phyloP scores from a whole-genome alignment of 2,888 invertebrate genomes.

The Lumbricus terrestris region DNA sequence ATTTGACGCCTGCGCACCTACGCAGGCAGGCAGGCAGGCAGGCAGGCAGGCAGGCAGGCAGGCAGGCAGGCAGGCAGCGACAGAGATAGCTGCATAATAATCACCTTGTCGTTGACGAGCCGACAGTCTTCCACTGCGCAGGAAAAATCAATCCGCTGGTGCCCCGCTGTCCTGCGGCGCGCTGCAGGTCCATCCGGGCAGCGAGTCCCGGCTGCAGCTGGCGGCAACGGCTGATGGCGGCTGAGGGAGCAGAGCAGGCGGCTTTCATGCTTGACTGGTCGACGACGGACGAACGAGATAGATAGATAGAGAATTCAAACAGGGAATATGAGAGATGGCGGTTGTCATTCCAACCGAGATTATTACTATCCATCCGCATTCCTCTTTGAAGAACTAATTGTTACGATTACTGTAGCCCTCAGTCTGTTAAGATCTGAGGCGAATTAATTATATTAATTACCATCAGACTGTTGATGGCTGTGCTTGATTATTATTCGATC shows the following conservation, averaged over 20 bases:
- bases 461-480: not conserved
- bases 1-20: not conserved
- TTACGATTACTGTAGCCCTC: not conserved
- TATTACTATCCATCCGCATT: not conserved
- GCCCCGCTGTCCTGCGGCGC: not conserved
- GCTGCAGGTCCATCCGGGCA: not conserved
- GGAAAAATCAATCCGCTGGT: not conserved
- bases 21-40: not conserved
- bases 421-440: no score
- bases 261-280: not conserved
- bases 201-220: not conserved
- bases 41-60: not conserved
- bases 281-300: no score
- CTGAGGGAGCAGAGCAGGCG: not conserved
- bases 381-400: not conserved
- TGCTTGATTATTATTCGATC: not conserved
- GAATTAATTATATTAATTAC: not conserved
- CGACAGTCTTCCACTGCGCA: not conserved
- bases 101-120: not conserved
- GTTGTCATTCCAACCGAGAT: not conserved
- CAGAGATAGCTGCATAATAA: not conserved
- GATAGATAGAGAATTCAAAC: not conserved
- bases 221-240: not conserved
- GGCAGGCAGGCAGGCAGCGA: not conserved
- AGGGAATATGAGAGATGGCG: not conserved